Conservation (phyloP, 2,113 vertebrate species). For the Circaetus cinerascens region DNA sequence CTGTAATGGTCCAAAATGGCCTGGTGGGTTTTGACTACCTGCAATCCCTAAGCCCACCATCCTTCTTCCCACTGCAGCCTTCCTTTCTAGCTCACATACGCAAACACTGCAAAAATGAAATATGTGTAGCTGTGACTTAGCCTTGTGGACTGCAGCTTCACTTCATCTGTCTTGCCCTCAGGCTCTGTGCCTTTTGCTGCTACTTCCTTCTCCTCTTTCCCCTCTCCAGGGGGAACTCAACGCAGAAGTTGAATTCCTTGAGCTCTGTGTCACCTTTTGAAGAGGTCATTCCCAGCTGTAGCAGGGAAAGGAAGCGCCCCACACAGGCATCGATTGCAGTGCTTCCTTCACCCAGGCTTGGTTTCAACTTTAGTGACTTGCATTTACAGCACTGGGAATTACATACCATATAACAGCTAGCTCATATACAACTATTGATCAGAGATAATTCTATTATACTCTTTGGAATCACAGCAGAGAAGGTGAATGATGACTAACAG, state of each 20-base stretch:
- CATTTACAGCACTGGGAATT: neutral
- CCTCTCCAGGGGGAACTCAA: neutral
- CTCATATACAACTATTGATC: neutral
- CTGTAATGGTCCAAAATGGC: neutral
- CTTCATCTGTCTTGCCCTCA: neutral
- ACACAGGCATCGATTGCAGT: accelerated
- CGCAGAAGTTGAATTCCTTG: neutral
- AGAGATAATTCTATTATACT: neutral
- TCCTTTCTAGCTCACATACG: neutral
- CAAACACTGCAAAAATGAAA: neutral
- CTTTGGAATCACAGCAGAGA: neutral
- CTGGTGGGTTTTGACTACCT: neutral
- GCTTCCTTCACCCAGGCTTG: neutral
- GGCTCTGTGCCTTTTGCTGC: neutral
- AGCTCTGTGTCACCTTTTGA: neutral
- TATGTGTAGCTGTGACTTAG: neutral
- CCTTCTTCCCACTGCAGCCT: neutral
- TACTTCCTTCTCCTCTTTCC: neutral
- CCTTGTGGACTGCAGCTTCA: neutral
- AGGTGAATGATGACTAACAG: neutral
- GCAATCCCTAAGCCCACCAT: neutral
- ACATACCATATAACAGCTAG: neutral
- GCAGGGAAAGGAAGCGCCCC: neutral
- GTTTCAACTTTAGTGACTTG: neutral
- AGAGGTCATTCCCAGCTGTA: neutral